Base-by-base conservation (phyloP, 2,797 vertebrate species). In the Kryptopterus vitreolus region DNA sequence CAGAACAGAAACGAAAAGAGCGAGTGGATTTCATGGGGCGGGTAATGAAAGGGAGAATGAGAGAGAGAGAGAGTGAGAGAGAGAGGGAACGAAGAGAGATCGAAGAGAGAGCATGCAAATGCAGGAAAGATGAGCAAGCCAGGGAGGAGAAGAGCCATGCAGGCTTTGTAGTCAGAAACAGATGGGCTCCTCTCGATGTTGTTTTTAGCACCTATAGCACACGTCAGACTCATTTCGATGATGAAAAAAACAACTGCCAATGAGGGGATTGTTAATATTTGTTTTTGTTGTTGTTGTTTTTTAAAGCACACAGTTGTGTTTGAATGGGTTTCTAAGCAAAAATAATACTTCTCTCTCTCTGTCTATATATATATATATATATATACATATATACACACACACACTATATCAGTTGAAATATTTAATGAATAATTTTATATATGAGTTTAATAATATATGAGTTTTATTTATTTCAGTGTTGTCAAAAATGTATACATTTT, bases 101-200 rank as follows among this genome's bases (percentile, higher is more conserved):
- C 84, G 81, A 88, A 48, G 35, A 52, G 18, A 65, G 33, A n/a
- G 24, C n/a, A n/a, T n/a, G n/a, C n/a, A n/a, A n/a, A n/a, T n/a
- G n/a, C n/a, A 26, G 43, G 29, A 31, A 65, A 46, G 43, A 52
- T n/a, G 46, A 52, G 75, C 29, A 59, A 53, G 48, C n/a, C n/a
- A 58, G 35, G 22, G 13, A 73, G 50, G 16, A 15, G 50, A 52
- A 52, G 50, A 52, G 16, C 13, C 3, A 3, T 20, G 26, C 31
- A 70, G 26, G 50, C 58, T 78, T 65, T 85, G 77, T 57, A 76
- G 0, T 78, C 89, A 85, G 86, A 57, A 79, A 87, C 83, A 89
- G 90, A 91, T 91, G 87, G 89, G 89, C 89, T 90, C 87, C 82
- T 85, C 82, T 88, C 87, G 88, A 88, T 78, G 77, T 62, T 80